A percentile compares a stretch with the other conserved stretches of the same genome.
Evolutionary conservation across 2,113 vertebrate species (phyloP).

Genomic region (Clarias batrachus): DNA sequence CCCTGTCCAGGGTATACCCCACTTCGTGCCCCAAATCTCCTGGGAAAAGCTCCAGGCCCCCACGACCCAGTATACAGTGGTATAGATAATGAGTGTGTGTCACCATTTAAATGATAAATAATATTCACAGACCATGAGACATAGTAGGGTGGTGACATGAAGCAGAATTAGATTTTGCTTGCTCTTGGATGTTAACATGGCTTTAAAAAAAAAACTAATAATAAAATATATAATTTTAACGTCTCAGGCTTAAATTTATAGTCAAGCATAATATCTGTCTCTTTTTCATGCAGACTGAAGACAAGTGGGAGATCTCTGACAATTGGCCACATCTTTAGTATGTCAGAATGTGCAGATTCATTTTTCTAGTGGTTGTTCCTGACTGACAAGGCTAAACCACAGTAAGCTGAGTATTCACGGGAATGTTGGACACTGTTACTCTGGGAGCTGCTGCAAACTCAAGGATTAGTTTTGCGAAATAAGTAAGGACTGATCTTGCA

Average conservation of each 20-base stretch:
- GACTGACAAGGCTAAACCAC: constrained; percentile 20
- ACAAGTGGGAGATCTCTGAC: neutral
- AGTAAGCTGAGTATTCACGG: neutral
- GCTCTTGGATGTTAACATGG: neutral
- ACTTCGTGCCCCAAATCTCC: too few species aligned
- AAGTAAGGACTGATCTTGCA: neutral
- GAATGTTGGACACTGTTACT: neutral
- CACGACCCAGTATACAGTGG: too few species aligned
- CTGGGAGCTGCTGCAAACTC: constrained; percentile 6
- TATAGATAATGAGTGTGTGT: too few species aligned
- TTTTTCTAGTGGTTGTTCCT: neutral
- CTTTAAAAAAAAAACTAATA: neutral
- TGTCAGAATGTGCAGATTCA: constrained; percentile 23
- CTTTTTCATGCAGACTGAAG: neutral
- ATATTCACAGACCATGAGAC: neutral
- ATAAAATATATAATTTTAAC: neutral
- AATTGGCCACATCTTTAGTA: neutral
- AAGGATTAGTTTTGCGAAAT: neutral
- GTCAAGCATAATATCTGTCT: neutral
- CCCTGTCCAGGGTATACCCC: too few species aligned
- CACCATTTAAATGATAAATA: too few species aligned
- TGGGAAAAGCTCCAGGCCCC: too few species aligned
- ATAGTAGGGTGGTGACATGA: neutral
- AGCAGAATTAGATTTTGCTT: neutral
- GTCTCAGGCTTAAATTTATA: neutral